These are phyloP conservation scores for Gandaritis pyraliata DNA, from an alignment of 2,888 invertebrate species.

Conservation along the genomic window DNA sequence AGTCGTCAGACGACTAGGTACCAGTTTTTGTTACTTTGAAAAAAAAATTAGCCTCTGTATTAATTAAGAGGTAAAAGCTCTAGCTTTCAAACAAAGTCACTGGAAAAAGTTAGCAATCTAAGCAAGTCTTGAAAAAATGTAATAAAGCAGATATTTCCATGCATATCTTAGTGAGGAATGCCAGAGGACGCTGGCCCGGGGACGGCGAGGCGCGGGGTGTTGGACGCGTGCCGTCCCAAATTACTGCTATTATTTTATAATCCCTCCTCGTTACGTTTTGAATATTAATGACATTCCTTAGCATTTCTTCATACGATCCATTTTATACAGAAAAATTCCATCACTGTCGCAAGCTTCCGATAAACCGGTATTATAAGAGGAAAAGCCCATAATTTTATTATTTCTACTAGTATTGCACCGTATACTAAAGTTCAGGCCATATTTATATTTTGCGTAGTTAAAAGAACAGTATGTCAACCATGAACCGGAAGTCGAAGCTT, in stretches of 20 bases:
- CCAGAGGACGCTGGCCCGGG: slow-evolving; percentile 55
- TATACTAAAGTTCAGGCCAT: too few relatives aligned
- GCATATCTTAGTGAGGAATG: slow-evolving; percentile 81
- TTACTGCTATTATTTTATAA: slow-evolving; percentile 85
- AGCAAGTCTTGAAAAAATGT: slow-evolving; percentile 73
- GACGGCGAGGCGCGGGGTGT: slow-evolving; percentile 44
- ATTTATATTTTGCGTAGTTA: too few relatives aligned
- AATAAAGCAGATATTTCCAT: slow-evolving; percentile 80
- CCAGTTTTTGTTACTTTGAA: too few relatives aligned
- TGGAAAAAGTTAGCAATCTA: slow-evolving; percentile 46
- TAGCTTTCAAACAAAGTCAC: slow-evolving; percentile 17
- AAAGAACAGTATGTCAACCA: too few relatives aligned
- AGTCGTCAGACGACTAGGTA: too few relatives aligned
- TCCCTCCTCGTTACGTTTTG: slow-evolving; percentile 82
- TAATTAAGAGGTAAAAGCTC: not conserved
- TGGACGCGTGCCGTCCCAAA: slow-evolving; percentile 75
- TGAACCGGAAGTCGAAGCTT: too few relatives aligned
- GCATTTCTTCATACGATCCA: slow-evolving; percentile 69
- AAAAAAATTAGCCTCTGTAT: not conserved
- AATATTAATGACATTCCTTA: slow-evolving; percentile 83
- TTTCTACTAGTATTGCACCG: not conserved
- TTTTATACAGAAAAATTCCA: slow-evolving; percentile 70
- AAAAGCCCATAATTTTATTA: not conserved
- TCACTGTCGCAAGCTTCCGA: slow-evolving; percentile 64
- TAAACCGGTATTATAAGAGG: slow-evolving; percentile 16